Evolutionary conservation across 1,140 invertebrate species (phyloP).

Genomic region (Idris sp.): DNA sequence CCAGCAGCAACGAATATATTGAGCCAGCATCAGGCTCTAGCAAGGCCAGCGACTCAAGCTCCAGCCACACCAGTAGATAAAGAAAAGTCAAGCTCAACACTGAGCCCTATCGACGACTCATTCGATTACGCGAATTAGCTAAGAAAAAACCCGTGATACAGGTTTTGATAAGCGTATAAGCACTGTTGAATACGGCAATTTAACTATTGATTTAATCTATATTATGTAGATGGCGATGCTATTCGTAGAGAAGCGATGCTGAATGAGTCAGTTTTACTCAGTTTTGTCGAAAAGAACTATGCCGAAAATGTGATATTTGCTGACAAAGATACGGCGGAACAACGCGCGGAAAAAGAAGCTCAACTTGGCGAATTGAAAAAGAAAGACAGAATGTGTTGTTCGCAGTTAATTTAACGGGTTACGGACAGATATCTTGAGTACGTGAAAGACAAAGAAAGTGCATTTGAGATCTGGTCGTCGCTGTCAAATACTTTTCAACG

Average conservation of each 20-base stretch:
- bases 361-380: neutral
- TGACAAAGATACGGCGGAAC: conserved; percentile 7
- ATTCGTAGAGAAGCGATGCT: conserved; percentile 37
- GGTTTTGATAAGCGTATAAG: too few species aligned
- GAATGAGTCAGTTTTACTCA: conserved; percentile 34
- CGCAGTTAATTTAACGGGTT: conserved; percentile 47
- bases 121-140: too few species aligned
- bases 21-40: too few species aligned
- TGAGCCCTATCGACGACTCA: too few species aligned
- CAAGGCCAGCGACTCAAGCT: too few species aligned
- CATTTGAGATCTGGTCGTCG: conserved; percentile 30
- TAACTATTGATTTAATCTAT: too few species aligned
- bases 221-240: too few species aligned
- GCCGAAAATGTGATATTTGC: conserved; percentile 4
- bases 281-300: conserved; percentile 22
- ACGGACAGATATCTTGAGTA: conserved; percentile 60
- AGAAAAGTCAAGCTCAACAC: too few species aligned
- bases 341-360: conserved; percentile 8
- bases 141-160: too few species aligned
- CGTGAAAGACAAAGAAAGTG: conserved; percentile 39
- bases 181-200: too few species aligned
- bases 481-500: conserved; percentile 41
- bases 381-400: conserved; percentile 35
- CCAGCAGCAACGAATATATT: too few species aligned
- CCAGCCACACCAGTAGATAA: too few species aligned